Percentiles rank a stretch among this genome's conserved stretches.
These are phyloP conservation scores for Paelopatides confundens DNA, from an alignment of 53 echinoderm and acorn worm genomes.

Conservation along the genomic window DNA sequence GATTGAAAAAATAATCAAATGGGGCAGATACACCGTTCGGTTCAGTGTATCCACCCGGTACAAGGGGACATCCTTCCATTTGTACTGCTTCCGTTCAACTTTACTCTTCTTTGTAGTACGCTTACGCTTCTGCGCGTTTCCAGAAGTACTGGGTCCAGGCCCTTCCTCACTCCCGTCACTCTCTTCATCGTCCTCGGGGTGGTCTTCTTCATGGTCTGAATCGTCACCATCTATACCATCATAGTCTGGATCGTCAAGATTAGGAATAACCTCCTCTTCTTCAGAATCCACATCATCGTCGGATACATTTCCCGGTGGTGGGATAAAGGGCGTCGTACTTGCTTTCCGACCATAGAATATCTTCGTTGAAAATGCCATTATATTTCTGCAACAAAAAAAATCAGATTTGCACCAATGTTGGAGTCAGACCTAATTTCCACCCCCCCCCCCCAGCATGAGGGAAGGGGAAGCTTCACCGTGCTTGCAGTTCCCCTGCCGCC, in stretches of 20 bases:
- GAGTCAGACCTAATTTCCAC: no score
- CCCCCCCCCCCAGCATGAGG: no score
- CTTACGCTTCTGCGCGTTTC: neutral
- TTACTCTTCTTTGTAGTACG: conserved; percentile 1
- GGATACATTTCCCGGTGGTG: neutral
- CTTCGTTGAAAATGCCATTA: no score
- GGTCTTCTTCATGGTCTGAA: neutral
- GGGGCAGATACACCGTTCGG: no score
- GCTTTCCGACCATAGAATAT: conserved; percentile 1
- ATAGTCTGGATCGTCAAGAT: conserved; percentile 17
- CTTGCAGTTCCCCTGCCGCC: no score
- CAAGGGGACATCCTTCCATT: conserved; percentile 5
- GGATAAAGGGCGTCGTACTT: neutral
- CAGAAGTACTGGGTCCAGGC: conserved; percentile 15
- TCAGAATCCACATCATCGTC: neutral
- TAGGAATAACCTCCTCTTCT: neutral
- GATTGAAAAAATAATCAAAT: no score
- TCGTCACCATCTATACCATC: neutral
- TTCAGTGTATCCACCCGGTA: no score
- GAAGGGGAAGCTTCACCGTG: no score
- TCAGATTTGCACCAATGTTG: no score
- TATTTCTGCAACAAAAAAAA: neutral
- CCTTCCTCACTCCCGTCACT: neutral
- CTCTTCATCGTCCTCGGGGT: conserved; percentile 8
- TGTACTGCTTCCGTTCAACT: conserved; percentile 14